Conservation (phyloP, 2,113 vertebrate genomes). For the Cheirogaleus medius region DNA sequence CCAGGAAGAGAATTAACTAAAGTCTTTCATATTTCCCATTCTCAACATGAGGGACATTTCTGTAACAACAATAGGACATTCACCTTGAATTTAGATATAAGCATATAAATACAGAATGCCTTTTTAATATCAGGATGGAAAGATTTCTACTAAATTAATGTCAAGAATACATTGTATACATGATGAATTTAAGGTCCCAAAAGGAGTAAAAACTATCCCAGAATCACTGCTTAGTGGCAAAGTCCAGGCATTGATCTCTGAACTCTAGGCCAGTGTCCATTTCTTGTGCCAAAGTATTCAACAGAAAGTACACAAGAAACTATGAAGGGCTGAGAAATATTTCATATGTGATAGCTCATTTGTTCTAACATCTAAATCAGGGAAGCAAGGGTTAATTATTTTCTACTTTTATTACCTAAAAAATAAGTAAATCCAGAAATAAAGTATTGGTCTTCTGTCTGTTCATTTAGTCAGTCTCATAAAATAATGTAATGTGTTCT, state of each 20-base stretch:
- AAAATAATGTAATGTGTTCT: slow-evolving; percentile 28
- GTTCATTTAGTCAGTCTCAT: background rate
- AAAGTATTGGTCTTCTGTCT: background rate
- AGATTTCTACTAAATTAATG: background rate
- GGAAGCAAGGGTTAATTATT: background rate
- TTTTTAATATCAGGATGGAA: background rate
- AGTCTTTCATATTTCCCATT: background rate
- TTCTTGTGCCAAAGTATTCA: background rate
- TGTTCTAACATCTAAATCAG: background rate
- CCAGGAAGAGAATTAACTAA: background rate
- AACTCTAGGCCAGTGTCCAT: background rate
- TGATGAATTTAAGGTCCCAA: background rate
- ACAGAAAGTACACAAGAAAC: background rate
- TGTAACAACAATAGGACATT: background rate
- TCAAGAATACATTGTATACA: background rate
- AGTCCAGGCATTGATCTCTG: background rate
- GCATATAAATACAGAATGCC: background rate
- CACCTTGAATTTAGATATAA: background rate
- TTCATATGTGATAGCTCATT: background rate
- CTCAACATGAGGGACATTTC: background rate
- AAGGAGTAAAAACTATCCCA: background rate
- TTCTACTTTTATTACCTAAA: background rate
- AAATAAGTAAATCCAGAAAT: background rate
- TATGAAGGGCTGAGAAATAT: background rate
- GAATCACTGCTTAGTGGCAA: background rate